These are phyloP conservation scores for Cassiopea andromeda DNA, from an alignment of 30 jellyfish, hydroid and myxozoan species.

Conservation along the genomic window DNA sequence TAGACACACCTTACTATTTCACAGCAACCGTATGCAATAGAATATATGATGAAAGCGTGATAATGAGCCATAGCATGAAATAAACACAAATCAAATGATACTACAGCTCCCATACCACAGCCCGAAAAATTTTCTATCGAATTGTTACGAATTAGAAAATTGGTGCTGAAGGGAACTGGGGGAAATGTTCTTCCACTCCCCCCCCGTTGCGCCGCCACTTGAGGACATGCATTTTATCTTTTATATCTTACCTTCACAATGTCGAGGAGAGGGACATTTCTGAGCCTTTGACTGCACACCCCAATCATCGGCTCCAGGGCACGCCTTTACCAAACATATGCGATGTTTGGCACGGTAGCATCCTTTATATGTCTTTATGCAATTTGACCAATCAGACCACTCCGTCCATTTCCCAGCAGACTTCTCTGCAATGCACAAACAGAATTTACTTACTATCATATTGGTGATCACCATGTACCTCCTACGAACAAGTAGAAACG, in stretches of 20 bases:
- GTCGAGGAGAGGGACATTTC: constrained; percentile 38
- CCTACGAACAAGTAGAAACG: too few species aligned
- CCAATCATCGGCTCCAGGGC: constrained; percentile 65
- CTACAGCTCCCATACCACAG: too few species aligned
- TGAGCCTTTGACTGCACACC: constrained; percentile 62
- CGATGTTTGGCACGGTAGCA: constrained; percentile 63
- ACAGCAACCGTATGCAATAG: too few species aligned
- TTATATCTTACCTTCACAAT: constrained; percentile 25
- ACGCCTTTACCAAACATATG: constrained; percentile 41
- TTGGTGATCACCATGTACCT: not conserved
- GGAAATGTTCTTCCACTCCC: too few species aligned
- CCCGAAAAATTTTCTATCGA: too few species aligned
- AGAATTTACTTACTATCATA: not conserved
- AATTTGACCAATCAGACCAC: constrained; percentile 65
- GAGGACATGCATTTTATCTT: not conserved
- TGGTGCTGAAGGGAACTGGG: too few species aligned
- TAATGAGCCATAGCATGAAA: too few species aligned
- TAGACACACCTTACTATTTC: too few species aligned
- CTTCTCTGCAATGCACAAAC: constrained; percentile 15
- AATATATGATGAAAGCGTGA: too few species aligned
- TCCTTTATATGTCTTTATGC: constrained; percentile 27
- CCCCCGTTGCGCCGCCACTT: too few species aligned
- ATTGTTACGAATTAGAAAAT: too few species aligned
- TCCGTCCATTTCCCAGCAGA: constrained; percentile 41
- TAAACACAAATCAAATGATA: too few species aligned